Evolutionary conservation across 2,888 invertebrate species (phyloP).

Genomic region (Microplitis manilae): DNA sequence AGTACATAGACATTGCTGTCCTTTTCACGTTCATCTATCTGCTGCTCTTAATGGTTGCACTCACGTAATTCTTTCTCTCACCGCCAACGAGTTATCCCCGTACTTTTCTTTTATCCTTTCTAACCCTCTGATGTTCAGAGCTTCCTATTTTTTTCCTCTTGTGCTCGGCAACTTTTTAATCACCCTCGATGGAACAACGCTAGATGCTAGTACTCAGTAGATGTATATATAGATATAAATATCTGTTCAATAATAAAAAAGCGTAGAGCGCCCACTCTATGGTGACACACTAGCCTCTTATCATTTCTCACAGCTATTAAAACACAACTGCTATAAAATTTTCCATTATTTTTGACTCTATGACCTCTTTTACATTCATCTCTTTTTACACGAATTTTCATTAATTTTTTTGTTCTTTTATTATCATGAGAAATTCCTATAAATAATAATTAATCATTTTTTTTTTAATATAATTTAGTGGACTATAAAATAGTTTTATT

Average conservation of each 20-base stretch:
- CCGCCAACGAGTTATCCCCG: constrained; percentile 54
- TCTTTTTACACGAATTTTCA: constrained; percentile 10
- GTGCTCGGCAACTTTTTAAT: constrained; percentile 64
- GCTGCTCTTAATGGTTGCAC: constrained; percentile 57
- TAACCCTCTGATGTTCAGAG: constrained; percentile 35
- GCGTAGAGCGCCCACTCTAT: constrained; percentile 26
- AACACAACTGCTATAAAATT: constrained; percentile 45
- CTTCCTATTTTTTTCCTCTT: constrained; percentile 40
- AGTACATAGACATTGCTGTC: constrained; percentile 49
- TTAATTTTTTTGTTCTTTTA: not conserved
- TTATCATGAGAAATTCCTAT: too few species aligned
- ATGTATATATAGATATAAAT: constrained; percentile 42
- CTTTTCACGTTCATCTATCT: constrained; percentile 50
- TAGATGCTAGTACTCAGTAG: constrained; percentile 54
- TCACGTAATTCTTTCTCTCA: constrained; percentile 50
- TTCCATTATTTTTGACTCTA: constrained; percentile 40
- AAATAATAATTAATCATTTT: not conserved
- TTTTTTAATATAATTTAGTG: constrained; percentile 3
- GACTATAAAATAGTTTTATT: too few species aligned
- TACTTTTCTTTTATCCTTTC: constrained; percentile 43
- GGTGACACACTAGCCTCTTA: constrained; percentile 31
- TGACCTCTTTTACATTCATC: constrained; percentile 30
- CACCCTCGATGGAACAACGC: constrained; percentile 61
- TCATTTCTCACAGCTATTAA: constrained; percentile 48
- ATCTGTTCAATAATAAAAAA: constrained; percentile 43